These are phyloP conservation scores for Chymomyza procnemis DNA, from an alignment of 2,888 invertebrate species.

Conservation along the genomic window DNA sequence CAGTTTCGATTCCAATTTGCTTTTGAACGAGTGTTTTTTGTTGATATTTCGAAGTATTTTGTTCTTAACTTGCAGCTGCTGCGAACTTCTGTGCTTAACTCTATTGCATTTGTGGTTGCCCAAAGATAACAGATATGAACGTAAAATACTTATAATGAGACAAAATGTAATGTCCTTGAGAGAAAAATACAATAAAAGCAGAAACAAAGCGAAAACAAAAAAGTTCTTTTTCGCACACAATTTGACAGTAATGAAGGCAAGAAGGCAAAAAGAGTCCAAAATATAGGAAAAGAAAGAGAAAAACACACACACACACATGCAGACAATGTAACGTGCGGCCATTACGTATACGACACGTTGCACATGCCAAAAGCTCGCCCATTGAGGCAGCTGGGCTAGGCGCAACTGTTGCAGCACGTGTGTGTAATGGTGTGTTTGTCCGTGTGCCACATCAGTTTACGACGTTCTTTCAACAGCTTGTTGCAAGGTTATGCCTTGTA, in stretches of 20 bases:
- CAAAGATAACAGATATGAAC: conserved; percentile 44
- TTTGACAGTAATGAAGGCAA: conserved; percentile 58
- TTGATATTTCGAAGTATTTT: background rate
- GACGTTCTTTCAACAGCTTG: conserved; percentile 12
- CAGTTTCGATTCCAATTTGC: too few relatives aligned
- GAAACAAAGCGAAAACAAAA: conserved; percentile 1
- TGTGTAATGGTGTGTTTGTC: conserved; percentile 7
- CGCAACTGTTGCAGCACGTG: conserved; percentile 60
- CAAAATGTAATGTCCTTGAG: conserved; percentile 58
- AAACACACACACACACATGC: background rate
- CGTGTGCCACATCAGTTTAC: conserved; percentile 1
- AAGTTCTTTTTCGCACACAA: conserved; percentile 56
- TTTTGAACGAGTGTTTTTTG: background rate
- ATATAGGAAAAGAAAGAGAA: conserved; percentile 23
- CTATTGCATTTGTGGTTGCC: background rate
- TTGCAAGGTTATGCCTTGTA: conserved; percentile 38
- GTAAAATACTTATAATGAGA: conserved; percentile 57
- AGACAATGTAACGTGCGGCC: conserved; percentile 5
- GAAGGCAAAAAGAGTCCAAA: conserved; percentile 27
- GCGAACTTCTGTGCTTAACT: background rate
- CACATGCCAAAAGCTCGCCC: conserved; percentile 22
- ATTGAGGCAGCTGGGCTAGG: conserved; percentile 20
- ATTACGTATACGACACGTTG: conserved; percentile 64
- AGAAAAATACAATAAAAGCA: background rate
- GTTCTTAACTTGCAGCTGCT: background rate